A percentile compares a stretch with the other conserved stretches of the same genome.
phyloP scores from a whole-genome alignment of 2,797 vertebrate species.

The Scleropages formosus region DNA sequence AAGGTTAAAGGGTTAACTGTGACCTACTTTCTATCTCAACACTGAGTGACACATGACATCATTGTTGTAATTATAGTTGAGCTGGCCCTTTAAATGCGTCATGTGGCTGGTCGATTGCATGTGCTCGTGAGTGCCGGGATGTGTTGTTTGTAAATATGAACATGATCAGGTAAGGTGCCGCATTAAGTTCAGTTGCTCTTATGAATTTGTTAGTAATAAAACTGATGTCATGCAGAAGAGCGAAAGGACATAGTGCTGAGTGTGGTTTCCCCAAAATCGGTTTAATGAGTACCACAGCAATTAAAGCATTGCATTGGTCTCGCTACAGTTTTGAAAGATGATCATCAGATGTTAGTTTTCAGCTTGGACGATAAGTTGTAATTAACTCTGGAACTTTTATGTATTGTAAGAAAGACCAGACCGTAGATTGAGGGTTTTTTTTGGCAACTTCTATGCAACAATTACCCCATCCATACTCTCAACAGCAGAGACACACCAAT shows the following conservation, averaged over 20 bases:
- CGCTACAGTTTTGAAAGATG: no score
- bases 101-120: conserved; percentile 50
- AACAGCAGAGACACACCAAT: no score
- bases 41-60: conserved; percentile 70
- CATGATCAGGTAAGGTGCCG: background rate
- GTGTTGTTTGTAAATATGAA: background rate
- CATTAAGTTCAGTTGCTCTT: background rate
- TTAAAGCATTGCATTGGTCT: no score
- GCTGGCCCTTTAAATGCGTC: conserved; percentile 52
- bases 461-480: no score
- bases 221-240: background rate
- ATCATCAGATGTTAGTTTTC: no score
- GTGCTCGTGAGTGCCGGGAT: conserved; percentile 30
- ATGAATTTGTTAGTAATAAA: background rate
- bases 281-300: background rate
- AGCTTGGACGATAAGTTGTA: no score
- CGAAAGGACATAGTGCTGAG: background rate
- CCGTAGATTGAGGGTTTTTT: no score
- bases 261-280: background rate
- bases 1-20: conserved; percentile 63
- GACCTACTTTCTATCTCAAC: conserved; percentile 75
- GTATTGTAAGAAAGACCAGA: no score
- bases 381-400: no score
- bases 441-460: no score
- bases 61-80: conserved; percentile 67